phyloP scores from a whole-genome alignment of 2,888 invertebrate genomes.

The Theretra japonica region DNA sequence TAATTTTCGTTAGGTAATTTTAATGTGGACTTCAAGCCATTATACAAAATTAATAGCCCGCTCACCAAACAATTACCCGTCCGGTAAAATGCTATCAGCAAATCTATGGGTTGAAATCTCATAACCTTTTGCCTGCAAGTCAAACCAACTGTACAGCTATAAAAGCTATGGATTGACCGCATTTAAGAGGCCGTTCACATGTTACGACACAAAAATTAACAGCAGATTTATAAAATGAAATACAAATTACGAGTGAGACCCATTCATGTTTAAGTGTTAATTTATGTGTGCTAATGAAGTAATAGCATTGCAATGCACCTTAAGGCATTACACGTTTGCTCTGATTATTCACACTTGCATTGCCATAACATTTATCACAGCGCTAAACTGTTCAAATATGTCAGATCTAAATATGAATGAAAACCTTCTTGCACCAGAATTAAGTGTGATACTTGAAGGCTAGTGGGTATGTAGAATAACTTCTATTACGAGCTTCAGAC shows the following conservation, averaged over 20 bases:
- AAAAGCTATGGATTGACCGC: conserved; percentile 46
- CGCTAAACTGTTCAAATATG: background rate
- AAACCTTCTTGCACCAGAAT: conserved; percentile 9
- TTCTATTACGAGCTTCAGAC: background rate
- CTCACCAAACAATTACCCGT: conserved; percentile 80
- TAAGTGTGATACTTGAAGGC: conserved; percentile 9
- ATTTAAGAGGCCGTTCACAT: conserved; percentile 51
- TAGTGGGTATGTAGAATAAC: conserved; percentile 3
- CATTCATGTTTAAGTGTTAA: background rate
- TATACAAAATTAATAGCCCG: conserved; percentile 78
- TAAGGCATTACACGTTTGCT: background rate
- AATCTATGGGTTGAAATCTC: conserved; percentile 81
- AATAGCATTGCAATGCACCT: background rate
- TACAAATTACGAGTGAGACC: background rate
- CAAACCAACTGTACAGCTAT: conserved; percentile 47
- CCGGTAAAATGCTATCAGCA: conserved; percentile 79
- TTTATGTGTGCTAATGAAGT: background rate
- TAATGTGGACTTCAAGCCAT: conserved; percentile 73
- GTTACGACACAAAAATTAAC: conserved; percentile 36
- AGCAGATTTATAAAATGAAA: background rate
- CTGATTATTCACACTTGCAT: background rate
- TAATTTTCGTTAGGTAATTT: conserved; percentile 74
- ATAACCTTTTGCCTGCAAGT: conserved; percentile 80
- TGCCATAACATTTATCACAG: background rate
- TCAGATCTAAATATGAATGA: conserved; percentile 14